A percentile compares a stretch with the other conserved stretches of the same genome.
These are phyloP conservation scores for Marronus borbonicus DNA, from an alignment of 2,888 invertebrate genomes.

Conservation along the genomic window DNA sequence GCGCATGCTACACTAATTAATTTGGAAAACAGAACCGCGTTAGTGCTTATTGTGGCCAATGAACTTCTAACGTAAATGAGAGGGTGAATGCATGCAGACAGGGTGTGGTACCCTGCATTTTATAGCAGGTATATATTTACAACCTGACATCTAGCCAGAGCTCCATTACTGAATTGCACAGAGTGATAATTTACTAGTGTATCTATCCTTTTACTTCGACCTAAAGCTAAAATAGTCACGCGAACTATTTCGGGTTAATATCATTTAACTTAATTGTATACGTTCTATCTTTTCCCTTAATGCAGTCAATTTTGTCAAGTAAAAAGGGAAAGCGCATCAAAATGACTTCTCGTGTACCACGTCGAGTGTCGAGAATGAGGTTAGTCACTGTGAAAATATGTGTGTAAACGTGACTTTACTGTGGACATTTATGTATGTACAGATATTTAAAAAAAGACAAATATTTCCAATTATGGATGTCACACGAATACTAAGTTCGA, in stretches of 20 bases:
- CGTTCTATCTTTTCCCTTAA: neutral
- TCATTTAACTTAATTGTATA: neutral
- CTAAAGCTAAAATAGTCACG: slow-evolving; percentile 30
- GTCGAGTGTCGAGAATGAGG: neutral
- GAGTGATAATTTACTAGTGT: slow-evolving; percentile 35
- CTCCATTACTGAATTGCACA: slow-evolving; percentile 42
- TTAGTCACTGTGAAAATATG: neutral
- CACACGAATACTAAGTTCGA: no score
- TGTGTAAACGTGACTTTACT: neutral
- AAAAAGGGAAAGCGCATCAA: slow-evolving; percentile 1
- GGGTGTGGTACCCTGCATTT: slow-evolving; percentile 25
- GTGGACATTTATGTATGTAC: neutral
- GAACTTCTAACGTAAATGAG: slow-evolving; percentile 25
- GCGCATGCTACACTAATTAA: neutral
- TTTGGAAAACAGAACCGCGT: neutral
- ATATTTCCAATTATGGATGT: neutral
- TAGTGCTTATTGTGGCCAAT: slow-evolving; percentile 23
- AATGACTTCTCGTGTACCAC: neutral
- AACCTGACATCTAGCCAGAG: slow-evolving; percentile 10
- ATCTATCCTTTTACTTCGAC: neutral
- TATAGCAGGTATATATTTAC: slow-evolving; percentile 6
- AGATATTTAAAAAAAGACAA: neutral
- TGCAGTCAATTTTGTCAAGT: neutral
- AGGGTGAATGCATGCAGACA: slow-evolving; percentile 34
- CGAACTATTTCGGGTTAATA: slow-evolving; percentile 11